Conservation (phyloP, 1,140 invertebrate genomes). For the Mya arenaria region DNA sequence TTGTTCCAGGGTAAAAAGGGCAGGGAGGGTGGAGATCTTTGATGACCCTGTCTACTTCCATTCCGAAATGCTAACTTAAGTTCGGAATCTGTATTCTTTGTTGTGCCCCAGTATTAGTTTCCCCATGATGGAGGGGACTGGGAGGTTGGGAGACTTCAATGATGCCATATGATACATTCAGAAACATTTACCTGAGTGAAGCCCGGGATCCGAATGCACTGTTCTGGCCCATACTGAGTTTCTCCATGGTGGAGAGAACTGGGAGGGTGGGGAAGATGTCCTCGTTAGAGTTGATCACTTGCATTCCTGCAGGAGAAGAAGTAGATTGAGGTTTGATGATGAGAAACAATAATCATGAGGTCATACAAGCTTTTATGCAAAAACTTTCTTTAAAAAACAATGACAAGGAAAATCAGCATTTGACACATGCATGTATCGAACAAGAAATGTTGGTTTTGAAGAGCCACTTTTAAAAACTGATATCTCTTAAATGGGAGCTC, state of each 20-base stretch:
- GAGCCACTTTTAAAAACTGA: neutral
- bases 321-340: too few species aligned
- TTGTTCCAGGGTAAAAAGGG: too few species aligned
- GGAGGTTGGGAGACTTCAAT: too few species aligned
- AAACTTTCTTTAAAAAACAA: neutral
- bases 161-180: too few species aligned
- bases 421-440: neutral
- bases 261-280: constrained; percentile 47
- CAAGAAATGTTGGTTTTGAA: neutral
- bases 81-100: too few species aligned
- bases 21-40: too few species aligned
- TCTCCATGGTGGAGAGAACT: constrained; percentile 44
- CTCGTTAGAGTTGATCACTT: constrained; percentile 43
- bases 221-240: constrained; percentile 39
- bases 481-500: neutral
- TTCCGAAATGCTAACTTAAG: too few species aligned
- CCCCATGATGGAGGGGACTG: too few species aligned
- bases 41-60: too few species aligned
- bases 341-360: neutral
- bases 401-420: neutral
- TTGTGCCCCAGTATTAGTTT: too few species aligned
- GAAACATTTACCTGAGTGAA: constrained; percentile 55
- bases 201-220: constrained; percentile 43
- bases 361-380: neutral
- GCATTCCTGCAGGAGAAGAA: constrained; percentile 29